Evolutionary conservation across 2,113 vertebrate genomes (phyloP).

Genomic region (Bucco capensis): DNA sequence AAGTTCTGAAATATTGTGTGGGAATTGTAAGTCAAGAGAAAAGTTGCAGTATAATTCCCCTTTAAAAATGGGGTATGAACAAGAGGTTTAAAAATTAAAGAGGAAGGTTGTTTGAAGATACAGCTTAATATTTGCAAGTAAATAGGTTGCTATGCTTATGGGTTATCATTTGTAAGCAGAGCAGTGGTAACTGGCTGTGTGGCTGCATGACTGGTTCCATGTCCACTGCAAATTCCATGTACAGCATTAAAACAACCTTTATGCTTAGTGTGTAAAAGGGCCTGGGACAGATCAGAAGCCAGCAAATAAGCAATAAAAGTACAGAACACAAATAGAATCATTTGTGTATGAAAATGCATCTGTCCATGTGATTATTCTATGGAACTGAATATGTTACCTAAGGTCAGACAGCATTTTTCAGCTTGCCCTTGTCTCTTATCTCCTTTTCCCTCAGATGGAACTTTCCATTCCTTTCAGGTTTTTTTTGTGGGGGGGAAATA

Average conservation of each 20-base stretch:
- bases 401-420: background rate
- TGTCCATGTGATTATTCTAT: background rate
- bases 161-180: background rate
- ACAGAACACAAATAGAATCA: background rate
- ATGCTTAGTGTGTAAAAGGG: background rate
- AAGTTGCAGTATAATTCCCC: background rate
- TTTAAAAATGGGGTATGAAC: background rate
- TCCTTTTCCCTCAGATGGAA: background rate
- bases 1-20: background rate
- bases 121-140: background rate
- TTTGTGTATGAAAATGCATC: background rate
- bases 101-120: background rate
- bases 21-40: background rate
- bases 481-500: background rate
- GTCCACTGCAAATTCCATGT: background rate
- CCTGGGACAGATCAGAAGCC: background rate
- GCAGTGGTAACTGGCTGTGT: background rate
- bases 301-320: background rate
- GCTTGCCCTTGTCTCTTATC: background rate
- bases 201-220: background rate
- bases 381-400: background rate
- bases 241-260: background rate
- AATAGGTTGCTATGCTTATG: background rate
- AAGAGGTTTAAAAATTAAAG: background rate
- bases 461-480: background rate